Conservation (phyloP, 2,797 vertebrate genomes). For the Avahi laniger region DNA sequence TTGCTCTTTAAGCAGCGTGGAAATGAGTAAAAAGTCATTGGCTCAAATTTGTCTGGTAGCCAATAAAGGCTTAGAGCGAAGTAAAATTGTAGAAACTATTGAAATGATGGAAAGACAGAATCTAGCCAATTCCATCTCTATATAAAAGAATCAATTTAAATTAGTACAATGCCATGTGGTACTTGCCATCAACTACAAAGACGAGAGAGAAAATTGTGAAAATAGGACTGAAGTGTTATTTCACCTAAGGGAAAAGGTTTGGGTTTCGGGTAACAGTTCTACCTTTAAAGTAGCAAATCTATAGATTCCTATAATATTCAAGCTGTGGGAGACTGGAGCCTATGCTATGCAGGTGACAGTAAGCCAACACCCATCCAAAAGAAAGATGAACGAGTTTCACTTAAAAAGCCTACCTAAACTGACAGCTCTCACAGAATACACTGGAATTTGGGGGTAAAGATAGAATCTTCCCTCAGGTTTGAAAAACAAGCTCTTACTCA, state of each 20-base stretch:
- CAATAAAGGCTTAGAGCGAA: background rate
- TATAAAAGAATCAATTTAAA: conserved; percentile 40
- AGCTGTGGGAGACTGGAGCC: fast-evolving
- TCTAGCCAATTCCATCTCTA: background rate
- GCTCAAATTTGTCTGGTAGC: background rate
- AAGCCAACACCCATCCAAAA: background rate
- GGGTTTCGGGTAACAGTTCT: background rate
- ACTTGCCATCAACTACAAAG: background rate
- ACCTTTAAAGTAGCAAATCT: background rate
- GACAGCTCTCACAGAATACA: conserved; percentile 14
- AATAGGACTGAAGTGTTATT: conserved; percentile 10
- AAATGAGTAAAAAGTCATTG: background rate
- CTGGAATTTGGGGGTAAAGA: conserved; percentile 56
- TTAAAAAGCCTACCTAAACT: background rate
- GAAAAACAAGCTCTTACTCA: conserved; percentile 63
- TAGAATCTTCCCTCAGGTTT: conserved; percentile 67
- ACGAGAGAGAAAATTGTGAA: conserved; percentile 36
- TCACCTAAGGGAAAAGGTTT: background rate
- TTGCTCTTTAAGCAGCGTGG: fast-evolving
- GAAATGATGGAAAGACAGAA: background rate
- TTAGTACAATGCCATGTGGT: background rate
- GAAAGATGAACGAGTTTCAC: background rate
- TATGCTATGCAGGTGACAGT: background rate
- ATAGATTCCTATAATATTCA: background rate
- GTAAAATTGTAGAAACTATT: background rate